Evolutionary conservation across 2,113 vertebrate species (phyloP), one percentile per base, ranked within the genome.

Genomic region (Dinomys branickii): DNA sequence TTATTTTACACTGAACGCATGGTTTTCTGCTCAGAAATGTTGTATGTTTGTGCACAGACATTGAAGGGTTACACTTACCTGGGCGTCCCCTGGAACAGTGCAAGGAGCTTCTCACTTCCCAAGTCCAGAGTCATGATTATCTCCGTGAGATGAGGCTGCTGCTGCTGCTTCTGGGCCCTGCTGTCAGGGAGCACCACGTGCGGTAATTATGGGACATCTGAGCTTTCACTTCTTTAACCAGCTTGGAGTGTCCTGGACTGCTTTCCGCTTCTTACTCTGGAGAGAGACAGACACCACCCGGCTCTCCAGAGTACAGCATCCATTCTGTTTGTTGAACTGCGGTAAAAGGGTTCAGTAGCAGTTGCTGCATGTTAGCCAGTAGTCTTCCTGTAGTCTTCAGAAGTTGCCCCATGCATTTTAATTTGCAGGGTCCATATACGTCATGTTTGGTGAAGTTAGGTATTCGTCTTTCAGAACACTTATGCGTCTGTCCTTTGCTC

Each of bases 391-490:
- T 75, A 67, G 33, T 86, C 41, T 75, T 73, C 58, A 89, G 65
- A 95, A 85, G 44, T 85, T 85, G 22, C 22, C 47, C 67, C 47
- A 7, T 92, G 80, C 22, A 38, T 65, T 90, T 63, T 50, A 83
- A 56, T 94, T 85, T 96, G 82, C 35, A 84, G 80, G 89, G 47
- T 35, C 50, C 24, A 30, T 26, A 30, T 91, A 80, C 80, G 69
- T 59, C 52, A 56, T 44, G 6, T 87, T 94, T 77, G 52, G 71
- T 82, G 33, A 56, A 61, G 28, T 71, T 56, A 47, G 16, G 54
- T 47, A 44, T 78, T 69, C 59, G 19, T 86, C 33, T 67, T 82
- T 86, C 61, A 85, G 41, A 93, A 58, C 59, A 10, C 14, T 52
- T 80, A 63, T 19, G 11, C 38, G n/a, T 88, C 50, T 17, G 26